Percentiles rank a stretch among this genome's conserved stretches.
Evolutionary conservation across 2,113 vertebrate species (phyloP).

Genomic region (Caracal caracal): DNA sequence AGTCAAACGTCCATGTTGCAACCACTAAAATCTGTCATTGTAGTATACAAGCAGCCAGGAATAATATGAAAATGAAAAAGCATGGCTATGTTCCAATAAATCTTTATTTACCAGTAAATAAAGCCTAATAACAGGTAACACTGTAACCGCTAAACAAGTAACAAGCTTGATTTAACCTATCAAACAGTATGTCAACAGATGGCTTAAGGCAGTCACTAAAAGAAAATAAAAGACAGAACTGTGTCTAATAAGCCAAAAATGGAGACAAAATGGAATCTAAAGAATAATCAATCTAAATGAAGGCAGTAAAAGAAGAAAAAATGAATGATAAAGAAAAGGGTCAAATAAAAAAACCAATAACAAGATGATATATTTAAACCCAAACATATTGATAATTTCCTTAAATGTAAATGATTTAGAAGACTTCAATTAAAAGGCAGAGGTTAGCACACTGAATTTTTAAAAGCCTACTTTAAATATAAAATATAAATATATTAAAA

Average conservation of each 20-base stretch:
- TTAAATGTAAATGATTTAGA: not conserved
- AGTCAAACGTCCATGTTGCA: not conserved
- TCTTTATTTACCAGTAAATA: not conserved
- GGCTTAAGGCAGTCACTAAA: not conserved
- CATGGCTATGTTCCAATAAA: not conserved
- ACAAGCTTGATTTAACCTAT: not conserved
- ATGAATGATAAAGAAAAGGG: not conserved
- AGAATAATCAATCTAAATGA: not conserved
- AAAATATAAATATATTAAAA: not conserved
- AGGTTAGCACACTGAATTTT: not conserved
- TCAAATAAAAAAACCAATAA: not conserved
- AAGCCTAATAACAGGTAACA: not conserved
- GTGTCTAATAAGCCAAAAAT: not conserved
- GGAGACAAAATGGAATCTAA: not conserved
- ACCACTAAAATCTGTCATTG: not conserved
- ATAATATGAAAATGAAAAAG: not conserved
- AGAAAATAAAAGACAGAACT: not conserved
- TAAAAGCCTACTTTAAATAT: not conserved
- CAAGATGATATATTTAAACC: not conserved
- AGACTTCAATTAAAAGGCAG: not conserved
- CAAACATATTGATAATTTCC: not conserved
- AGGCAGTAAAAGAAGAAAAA: not conserved
- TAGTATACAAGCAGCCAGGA: not conserved
- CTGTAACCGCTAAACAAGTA: not conserved
- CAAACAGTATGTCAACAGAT: not conserved